Evolutionary conservation across 2,888 invertebrate species (phyloP).

Genomic region (Nebria salina): DNA sequence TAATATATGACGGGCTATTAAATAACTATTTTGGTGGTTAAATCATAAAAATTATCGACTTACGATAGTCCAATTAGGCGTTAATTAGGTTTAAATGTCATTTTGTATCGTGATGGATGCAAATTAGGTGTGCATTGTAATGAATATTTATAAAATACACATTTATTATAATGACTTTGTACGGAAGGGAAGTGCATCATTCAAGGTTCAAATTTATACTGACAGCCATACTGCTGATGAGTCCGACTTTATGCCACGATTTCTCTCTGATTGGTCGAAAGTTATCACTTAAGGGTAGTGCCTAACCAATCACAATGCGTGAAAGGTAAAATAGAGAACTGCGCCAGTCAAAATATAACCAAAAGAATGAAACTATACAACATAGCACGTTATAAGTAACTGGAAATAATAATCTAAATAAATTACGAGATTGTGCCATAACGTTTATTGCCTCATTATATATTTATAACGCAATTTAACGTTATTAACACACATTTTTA

Average conservation of each 20-base stretch:
- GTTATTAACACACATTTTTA: not conserved
- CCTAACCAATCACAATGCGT: constrained; percentile 34
- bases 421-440: not conserved
- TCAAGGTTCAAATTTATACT: constrained; percentile 95
- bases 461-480: not conserved
- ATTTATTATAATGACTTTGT: constrained; percentile 61
- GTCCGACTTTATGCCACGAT: constrained; percentile 83
- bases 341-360: constrained; percentile 14
- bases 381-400: not conserved
- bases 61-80: constrained; percentile 24
- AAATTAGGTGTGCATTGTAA: constrained; percentile 24
- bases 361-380: not conserved
- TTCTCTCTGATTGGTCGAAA: constrained; percentile 72
- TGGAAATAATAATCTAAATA: not conserved
- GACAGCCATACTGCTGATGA: constrained; percentile 93
- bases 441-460: not conserved
- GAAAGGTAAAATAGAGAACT: constrained; percentile 27
- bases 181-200: constrained; percentile 87
- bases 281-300: constrained; percentile 42
- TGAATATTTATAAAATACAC: constrained; percentile 53
- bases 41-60: constrained; percentile 13
- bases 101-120: constrained; percentile 56
- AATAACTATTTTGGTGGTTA: constrained; percentile 23
- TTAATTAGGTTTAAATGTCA: constrained; percentile 54
- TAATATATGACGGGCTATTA: constrained; percentile 20